Base-by-base conservation (phyloP, 2,113 vertebrate species). In the Tetraodon nigroviridis region DNA sequence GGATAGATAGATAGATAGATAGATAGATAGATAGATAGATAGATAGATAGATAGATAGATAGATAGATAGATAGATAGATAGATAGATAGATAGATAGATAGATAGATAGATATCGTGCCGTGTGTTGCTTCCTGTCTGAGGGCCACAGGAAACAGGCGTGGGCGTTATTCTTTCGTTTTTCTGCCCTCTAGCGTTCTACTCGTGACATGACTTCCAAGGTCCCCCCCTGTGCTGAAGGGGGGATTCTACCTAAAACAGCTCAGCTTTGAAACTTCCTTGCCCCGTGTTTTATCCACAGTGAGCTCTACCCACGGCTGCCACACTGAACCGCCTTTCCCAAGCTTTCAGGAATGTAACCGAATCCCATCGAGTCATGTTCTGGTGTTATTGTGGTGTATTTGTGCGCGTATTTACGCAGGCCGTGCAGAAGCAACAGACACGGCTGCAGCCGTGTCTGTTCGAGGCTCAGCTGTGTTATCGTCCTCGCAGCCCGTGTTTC, bases 121-220 rank as follows among this genome's bases (percentile, higher is more conserved):
- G n/a, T n/a, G n/a, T 27, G 24, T 27, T 27, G 24, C 24, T 6
- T 27, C 24, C 5, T 27, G 24, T 27, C 24, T 27, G 24, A 27
- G 7, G 24, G 24, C 24, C 24, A 6, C 24, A 27, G 2, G 5
- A 24, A 24, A 24, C 22, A 24, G 5, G 49, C 16, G 55, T 22
- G 47, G 27, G 51, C 11, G 4, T 16, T 24, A 60, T 54, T 14
- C 59, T 59, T 21, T 48, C 11, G 4, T 16, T 24, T 58, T 54
- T 14, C 59, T 59, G 64, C 58, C 75, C 71, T 74, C 83, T 78
- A 69, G 64, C 78, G 83, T 49, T 48, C 51, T 3, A 70, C 2
- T 50, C 45, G 22, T 0, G 40, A 18, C 61, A 69, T 37, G 49
- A 61, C 65, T 59, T 1, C 40, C 21, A 45, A 1, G 8, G 10